Percentiles rank a stretch among this genome's conserved stretches.
These are phyloP conservation scores for Oryzias dopingdopingensis DNA, from an alignment of 2,797 vertebrate species.

Conservation along the genomic window DNA sequence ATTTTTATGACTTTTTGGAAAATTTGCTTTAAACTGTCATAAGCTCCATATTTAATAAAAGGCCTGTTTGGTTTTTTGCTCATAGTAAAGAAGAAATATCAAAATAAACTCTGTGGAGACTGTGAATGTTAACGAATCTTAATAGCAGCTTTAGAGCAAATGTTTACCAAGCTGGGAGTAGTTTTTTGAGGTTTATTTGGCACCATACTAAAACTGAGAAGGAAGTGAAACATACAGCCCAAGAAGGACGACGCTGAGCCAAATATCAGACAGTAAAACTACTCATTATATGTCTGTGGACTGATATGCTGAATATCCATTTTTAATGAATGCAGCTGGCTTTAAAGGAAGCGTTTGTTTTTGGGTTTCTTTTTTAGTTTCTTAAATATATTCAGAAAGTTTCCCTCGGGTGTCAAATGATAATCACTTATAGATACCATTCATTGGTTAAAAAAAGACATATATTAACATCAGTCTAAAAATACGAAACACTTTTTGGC, in stretches of 20 bases:
- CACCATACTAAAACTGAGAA: conserved; percentile 49
- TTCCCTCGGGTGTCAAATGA: too few relatives aligned
- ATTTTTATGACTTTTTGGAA: conserved; percentile 5
- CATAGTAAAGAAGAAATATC: conserved; percentile 38
- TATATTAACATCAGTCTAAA: too few relatives aligned
- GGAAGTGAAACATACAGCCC: conserved; percentile 37
- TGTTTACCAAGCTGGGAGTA: conserved; percentile 57
- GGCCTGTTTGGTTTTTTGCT: conserved; percentile 37
- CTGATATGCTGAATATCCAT: conserved; percentile 38
- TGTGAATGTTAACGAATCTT: conserved; percentile 47
- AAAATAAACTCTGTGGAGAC: conserved; percentile 48
- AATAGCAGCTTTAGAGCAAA: conserved; percentile 48
- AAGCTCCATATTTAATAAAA: conserved; percentile 27
- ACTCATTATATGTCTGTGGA: conserved; percentile 26
- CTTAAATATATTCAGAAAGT: too few relatives aligned
- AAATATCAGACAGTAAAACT: conserved; percentile 28
- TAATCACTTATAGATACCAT: too few relatives aligned
- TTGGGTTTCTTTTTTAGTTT: too few relatives aligned
- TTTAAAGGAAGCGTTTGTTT: conserved; percentile 9
- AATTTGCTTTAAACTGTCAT: conserved; percentile 33
- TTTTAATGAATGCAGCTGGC: conserved; percentile 21
- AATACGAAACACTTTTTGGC: too few relatives aligned
- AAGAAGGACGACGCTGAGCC: conserved; percentile 45
- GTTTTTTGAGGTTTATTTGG: conserved; percentile 54
- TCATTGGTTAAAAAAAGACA: too few relatives aligned